phyloP scores from a whole-genome alignment of 2,113 vertebrate genomes.

The Semnornis frantzii region DNA sequence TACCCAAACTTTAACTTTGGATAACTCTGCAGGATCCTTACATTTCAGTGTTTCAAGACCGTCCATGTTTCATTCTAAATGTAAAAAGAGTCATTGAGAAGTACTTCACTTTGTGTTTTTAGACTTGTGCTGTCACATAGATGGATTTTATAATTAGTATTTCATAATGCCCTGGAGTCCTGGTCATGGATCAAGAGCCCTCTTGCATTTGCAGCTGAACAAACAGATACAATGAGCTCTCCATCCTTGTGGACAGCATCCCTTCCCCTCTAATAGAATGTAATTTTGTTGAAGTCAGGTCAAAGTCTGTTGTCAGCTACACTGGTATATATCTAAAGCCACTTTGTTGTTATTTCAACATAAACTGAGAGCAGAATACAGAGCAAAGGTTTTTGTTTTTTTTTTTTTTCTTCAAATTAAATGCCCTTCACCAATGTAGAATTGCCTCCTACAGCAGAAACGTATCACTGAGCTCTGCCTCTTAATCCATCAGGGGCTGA shows the following conservation, averaged over 20 bases:
- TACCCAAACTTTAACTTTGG: not conserved
- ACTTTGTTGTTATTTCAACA: not conserved
- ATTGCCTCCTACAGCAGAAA: constrained; percentile 17
- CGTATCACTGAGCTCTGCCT: not conserved
- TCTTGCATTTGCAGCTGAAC: not conserved
- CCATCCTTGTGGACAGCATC: not conserved
- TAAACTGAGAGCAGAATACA: not conserved
- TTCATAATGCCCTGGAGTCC: not conserved
- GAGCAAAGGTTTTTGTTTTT: not conserved
- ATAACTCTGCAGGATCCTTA: not conserved
- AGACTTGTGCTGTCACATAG: not conserved
- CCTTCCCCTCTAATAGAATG: not conserved
- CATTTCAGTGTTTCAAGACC: not conserved
- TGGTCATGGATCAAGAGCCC: not conserved
- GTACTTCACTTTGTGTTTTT: not conserved
- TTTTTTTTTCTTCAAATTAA: not conserved
- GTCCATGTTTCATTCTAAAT: not conserved
- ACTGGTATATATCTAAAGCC: not conserved
- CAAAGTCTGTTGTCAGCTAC: not conserved
- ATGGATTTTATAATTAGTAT: constrained; percentile 22
- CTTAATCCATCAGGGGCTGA: not conserved
- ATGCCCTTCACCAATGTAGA: constrained; percentile 13
- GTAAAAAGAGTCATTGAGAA: not conserved
- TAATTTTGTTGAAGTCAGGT: not conserved
- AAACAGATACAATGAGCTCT: not conserved